Conservation (phyloP, 2,888 invertebrate genomes). For the Megalurothrips usitatus region DNA sequence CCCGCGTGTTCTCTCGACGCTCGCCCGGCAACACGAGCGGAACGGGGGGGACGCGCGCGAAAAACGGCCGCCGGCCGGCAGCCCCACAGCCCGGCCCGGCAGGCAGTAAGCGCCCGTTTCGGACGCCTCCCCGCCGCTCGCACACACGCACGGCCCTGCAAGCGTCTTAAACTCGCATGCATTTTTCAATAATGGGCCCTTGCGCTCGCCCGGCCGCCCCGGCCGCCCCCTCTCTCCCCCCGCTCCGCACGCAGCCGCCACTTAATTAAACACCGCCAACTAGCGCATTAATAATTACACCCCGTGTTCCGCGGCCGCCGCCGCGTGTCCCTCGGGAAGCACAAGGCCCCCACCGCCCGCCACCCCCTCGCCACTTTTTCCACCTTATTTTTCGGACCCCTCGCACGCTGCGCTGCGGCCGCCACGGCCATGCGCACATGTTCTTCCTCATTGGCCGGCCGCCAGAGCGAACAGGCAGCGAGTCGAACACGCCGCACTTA, state of each 20-base stretch:
- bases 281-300: slow-evolving; percentile 12
- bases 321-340: no score
- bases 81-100: no score
- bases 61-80: no score
- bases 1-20: no score
- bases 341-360: neutral
- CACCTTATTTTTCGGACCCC: neutral
- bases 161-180: slow-evolving; percentile 10
- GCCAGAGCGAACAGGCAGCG: no score
- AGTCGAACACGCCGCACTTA: no score
- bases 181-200: slow-evolving; percentile 9
- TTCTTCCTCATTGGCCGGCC: no score
- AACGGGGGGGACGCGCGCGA: no score
- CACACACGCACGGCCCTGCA: neutral
- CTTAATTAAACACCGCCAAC: slow-evolving; percentile 15
- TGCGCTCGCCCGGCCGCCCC: neutral
- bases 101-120: no score
- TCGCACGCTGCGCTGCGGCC: no score
- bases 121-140: neutral
- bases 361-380: neutral
- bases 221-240: neutral
- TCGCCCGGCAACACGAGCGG: no score
- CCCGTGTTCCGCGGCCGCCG: neutral
- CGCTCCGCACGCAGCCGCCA: neutral
- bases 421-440: no score